These are phyloP conservation scores for Bathybates hornii DNA, from an alignment of 2,113 vertebrate species.

Conservation along the genomic window DNA sequence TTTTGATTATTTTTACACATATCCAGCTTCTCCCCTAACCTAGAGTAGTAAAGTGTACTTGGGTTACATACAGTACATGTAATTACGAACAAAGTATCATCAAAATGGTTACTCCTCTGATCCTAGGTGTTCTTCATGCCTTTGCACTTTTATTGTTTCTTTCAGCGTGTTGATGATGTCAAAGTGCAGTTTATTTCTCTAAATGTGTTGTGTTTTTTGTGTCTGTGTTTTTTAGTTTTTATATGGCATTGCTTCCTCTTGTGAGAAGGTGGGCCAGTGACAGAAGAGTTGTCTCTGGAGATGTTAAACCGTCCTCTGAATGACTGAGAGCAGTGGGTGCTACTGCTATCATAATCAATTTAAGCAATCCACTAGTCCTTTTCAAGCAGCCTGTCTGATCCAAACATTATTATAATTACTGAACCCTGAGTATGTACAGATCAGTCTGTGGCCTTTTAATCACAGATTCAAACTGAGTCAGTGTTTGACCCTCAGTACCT, in stretches of 20 bases:
- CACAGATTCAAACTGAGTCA: neutral
- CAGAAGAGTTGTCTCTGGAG: neutral
- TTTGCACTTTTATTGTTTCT: neutral
- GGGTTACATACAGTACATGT: neutral
- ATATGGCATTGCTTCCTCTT: accelerated
- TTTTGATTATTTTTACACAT: neutral
- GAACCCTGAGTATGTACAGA: neutral
- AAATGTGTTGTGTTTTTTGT: neutral
- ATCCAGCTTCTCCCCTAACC: neutral
- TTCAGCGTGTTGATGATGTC: accelerated
- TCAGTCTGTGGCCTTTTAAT: neutral
- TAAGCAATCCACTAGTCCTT: neutral
- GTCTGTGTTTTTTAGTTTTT: neutral
- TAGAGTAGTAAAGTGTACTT: accelerated
- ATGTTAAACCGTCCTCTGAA: neutral
- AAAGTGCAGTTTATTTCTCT: neutral
- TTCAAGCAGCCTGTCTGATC: neutral
- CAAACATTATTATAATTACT: neutral
- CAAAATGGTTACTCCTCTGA: neutral
- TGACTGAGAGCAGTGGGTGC: neutral
- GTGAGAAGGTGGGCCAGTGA: neutral
- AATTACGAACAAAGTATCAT: neutral
- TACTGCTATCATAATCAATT: neutral
- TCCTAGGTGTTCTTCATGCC: neutral
- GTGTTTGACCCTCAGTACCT: neutral